Percentiles rank a stretch among this genome's conserved stretches.
Evolutionary conservation across 2,888 invertebrate species (phyloP).

Genomic region (Toxonevra muliebris): DNA sequence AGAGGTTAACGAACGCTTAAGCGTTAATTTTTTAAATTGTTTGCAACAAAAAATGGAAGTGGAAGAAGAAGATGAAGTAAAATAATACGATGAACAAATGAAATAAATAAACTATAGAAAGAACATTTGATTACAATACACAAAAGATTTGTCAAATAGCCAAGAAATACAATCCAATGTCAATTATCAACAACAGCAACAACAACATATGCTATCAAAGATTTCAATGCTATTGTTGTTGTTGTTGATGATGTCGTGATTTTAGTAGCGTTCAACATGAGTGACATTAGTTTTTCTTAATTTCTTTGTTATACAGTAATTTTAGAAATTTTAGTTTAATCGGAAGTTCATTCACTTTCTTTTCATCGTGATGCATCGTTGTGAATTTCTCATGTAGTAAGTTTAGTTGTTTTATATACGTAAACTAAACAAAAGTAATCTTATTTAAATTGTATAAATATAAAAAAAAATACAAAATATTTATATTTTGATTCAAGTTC

Average conservation of each 20-base stretch:
- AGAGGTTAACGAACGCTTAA: conserved; percentile 37
- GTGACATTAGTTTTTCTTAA: not conserved
- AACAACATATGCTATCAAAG: not conserved
- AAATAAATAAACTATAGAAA: not conserved
- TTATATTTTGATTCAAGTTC: too few species aligned
- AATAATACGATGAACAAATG: not conserved
- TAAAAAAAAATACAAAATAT: too few species aligned
- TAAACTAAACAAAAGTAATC: not conserved
- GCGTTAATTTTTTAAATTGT: conserved; percentile 4
- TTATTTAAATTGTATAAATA: conserved; percentile 14
- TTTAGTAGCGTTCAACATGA: not conserved
- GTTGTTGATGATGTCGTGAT: too few species aligned
- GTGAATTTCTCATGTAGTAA: not conserved
- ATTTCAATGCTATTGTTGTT: too few species aligned
- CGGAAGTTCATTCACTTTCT: conserved; percentile 21
- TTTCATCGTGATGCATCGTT: conserved; percentile 5
- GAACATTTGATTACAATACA: not conserved
- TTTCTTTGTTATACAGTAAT: not conserved
- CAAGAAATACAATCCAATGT: conserved; percentile 10
- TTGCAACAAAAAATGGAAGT: not conserved
- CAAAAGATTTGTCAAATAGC: conserved; percentile 18
- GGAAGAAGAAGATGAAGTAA: conserved; percentile 1
- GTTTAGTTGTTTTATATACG: not conserved
- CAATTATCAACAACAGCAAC: not conserved
- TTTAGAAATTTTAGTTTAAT: not conserved